Evolutionary conservation across 2,888 invertebrate genomes (phyloP).

Genomic region (Hipparchia semele): DNA sequence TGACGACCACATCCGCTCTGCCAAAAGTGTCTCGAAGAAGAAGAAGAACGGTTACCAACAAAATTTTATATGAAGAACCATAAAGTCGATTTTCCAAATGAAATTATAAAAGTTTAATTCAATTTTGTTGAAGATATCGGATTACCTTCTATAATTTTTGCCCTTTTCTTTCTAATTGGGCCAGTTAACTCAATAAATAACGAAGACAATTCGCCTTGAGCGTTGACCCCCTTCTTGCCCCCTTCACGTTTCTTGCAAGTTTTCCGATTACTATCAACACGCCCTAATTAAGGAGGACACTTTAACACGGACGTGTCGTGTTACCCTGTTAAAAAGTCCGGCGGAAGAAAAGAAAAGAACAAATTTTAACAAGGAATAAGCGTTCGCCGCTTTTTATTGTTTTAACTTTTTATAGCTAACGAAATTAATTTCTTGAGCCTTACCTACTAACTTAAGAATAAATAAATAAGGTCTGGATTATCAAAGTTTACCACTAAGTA

Average conservation of each 20-base stretch:
- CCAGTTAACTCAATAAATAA: slow-evolving; percentile 20
- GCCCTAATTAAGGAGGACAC: slow-evolving; percentile 41
- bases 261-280: slow-evolving; percentile 36
- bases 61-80: neutral
- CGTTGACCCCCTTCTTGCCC: slow-evolving; percentile 1
- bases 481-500: too few species aligned
- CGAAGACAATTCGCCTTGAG: slow-evolving; percentile 4
- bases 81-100: neutral
- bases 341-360: slow-evolving; percentile 8
- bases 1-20: too few species aligned
- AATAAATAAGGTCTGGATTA: too few species aligned
- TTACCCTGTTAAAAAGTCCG: slow-evolving; percentile 22
- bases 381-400: neutral
- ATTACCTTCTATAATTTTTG: neutral
- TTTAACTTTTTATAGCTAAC: slow-evolving; percentile 1
- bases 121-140: slow-evolving; percentile 5
- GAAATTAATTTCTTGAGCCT: neutral
- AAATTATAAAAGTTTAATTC: neutral
- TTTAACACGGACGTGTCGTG: slow-evolving; percentile 40
- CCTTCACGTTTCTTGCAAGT: slow-evolving; percentile 29
- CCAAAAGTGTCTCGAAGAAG: too few species aligned
- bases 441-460: neutral
- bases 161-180: slow-evolving; percentile 8
- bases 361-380: slow-evolving; percentile 5
- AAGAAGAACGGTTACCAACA: neutral